These are phyloP conservation scores for Chloroceryle amazona DNA, from an alignment of 2,797 vertebrate species.

Conservation along the genomic window DNA sequence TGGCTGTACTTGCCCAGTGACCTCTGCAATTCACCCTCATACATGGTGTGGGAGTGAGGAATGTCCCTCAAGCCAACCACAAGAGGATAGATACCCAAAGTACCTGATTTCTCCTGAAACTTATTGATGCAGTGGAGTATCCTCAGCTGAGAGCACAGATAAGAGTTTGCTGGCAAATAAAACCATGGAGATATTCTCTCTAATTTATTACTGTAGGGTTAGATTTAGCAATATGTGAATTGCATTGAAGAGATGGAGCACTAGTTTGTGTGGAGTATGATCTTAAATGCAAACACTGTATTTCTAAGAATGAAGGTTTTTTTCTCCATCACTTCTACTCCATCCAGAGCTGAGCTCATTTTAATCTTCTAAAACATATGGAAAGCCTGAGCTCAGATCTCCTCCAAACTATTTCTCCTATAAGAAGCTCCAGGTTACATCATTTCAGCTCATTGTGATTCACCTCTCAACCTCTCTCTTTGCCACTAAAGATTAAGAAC, in stretches of 20 bases:
- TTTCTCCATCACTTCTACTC: not conserved
- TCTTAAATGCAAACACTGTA: not conserved
- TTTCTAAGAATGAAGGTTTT: not conserved
- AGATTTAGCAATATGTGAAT: not conserved
- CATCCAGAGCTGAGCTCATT: not conserved
- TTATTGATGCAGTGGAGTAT: not conserved
- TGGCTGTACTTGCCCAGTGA: not conserved
- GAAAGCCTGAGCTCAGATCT: not conserved
- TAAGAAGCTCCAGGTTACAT: not conserved
- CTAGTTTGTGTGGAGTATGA: not conserved
- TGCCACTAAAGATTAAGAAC: not conserved
- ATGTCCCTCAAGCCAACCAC: not conserved
- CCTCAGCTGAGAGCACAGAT: not conserved
- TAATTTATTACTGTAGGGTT: not conserved
- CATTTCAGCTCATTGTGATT: not conserved
- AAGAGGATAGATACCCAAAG: not conserved
- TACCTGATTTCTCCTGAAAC: not conserved
- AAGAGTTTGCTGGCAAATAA: not conserved
- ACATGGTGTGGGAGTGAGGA: not conserved
- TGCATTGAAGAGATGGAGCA: not conserved
- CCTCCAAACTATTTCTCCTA: not conserved
- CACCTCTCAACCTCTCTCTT: not conserved
- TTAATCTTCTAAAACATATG: not conserved
- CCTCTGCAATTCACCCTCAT: not conserved
- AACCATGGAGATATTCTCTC: not conserved